Conservation (phyloP, 2,888 invertebrate species). For the Lithodes maja region DNA sequence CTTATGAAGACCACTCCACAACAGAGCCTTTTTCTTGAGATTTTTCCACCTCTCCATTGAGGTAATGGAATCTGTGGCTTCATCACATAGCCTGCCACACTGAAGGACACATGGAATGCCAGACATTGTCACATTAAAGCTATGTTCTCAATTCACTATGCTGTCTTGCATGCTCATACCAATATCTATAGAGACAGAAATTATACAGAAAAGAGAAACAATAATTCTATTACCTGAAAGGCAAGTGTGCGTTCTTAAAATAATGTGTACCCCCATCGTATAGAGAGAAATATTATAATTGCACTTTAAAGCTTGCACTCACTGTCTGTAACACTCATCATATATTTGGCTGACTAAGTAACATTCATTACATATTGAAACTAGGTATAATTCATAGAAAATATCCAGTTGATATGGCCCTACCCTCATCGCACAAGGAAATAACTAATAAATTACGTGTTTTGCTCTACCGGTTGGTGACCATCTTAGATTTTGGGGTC, state of each 20-base stretch:
- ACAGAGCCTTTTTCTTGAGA: constrained; percentile 25
- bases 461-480: constrained; percentile 9
- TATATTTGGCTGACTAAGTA: no score
- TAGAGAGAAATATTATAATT: background rate
- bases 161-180: background rate
- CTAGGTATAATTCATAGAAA: no score
- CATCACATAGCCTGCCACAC: constrained; percentile 10
- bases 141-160: background rate
- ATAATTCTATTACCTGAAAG: background rate
- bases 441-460: background rate
- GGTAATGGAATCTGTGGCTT: constrained; percentile 5
- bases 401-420: no score
- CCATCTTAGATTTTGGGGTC: background rate
- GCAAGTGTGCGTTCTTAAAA: background rate
- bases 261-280: background rate
- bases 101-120: constrained; percentile 23
- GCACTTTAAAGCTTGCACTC: no score
- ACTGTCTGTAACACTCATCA: no score
- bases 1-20: constrained; percentile 23
- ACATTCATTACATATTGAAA: no score
- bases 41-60: constrained; percentile 22
- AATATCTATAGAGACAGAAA: background rate
- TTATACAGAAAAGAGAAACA: background rate
- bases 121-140: background rate
- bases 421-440: background rate